phyloP scores from a whole-genome alignment of 2,113 vertebrate species.

The Alouatta palliata region DNA sequence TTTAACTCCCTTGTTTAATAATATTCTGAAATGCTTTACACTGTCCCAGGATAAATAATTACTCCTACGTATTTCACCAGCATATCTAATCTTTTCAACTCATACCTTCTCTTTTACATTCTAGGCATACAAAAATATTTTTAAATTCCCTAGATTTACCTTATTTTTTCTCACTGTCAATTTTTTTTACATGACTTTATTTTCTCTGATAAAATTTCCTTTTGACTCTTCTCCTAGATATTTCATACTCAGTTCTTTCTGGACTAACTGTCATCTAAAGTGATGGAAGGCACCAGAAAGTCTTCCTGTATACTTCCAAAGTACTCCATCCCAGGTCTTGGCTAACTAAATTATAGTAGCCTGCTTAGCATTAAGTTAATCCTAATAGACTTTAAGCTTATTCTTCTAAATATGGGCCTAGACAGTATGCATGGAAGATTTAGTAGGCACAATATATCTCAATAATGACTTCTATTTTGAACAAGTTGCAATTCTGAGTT shows the following conservation, averaged over 20 bases:
- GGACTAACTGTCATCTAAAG: too few species aligned
- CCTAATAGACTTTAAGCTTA: background rate
- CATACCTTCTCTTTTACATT: background rate
- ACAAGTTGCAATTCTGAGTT: background rate
- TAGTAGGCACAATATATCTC: background rate
- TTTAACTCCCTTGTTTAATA: background rate
- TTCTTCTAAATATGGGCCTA: background rate
- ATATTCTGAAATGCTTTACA: background rate
- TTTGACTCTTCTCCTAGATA: background rate
- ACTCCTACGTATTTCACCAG: background rate
- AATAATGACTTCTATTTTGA: background rate
- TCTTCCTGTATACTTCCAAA: background rate
- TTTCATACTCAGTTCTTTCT: background rate
- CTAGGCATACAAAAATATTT: background rate
- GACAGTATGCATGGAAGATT: background rate
- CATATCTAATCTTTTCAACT: background rate
- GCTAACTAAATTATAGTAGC: too few species aligned
- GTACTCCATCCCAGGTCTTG: background rate
- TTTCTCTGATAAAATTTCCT: background rate
- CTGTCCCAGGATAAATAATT: background rate
- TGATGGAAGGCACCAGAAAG: background rate
- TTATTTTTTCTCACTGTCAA: background rate
- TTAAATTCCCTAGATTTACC: background rate
- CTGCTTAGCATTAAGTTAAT: background rate
- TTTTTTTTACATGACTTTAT: background rate